Conservation (phyloP, 2,797 vertebrate genomes). For the Chelon labrosus region DNA sequence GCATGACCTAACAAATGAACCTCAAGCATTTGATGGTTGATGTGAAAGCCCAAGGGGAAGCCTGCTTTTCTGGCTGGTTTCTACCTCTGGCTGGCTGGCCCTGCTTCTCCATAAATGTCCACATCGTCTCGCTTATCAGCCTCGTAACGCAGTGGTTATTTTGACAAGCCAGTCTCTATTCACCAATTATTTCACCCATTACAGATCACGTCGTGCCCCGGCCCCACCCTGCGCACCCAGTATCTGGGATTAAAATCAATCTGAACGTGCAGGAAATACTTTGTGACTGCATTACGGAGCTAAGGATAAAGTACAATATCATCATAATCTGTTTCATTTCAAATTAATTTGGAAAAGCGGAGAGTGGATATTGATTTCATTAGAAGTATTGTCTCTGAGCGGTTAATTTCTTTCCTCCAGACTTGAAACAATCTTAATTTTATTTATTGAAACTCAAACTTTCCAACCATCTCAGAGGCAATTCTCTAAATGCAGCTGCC, state of each 20-base stretch:
- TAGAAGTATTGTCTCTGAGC: constrained; percentile 18
- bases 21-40: constrained; percentile 79
- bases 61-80: constrained; percentile 75
- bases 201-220: constrained; percentile 62
- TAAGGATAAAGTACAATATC: constrained; percentile 28
- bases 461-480: constrained; percentile 29
- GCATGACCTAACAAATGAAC: constrained; percentile 80
- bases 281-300: constrained; percentile 36
- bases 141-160: constrained; percentile 67
- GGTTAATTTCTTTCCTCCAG: constrained; percentile 32
- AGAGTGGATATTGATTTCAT: constrained; percentile 33
- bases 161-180: constrained; percentile 83
- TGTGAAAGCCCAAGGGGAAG: constrained; percentile 78
- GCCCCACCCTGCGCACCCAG: constrained; percentile 60
- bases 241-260: constrained; percentile 67
- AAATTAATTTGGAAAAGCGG: constrained; percentile 30
- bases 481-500: constrained; percentile 37
- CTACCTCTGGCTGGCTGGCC: constrained; percentile 77
- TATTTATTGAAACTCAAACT: constrained; percentile 48
- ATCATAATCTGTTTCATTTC: constrained; percentile 35
- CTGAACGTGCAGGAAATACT: constrained; percentile 50
- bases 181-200: constrained; percentile 84
- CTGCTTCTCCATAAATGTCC: constrained; percentile 70
- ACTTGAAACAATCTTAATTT: constrained; percentile 35
- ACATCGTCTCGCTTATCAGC: constrained; percentile 77